phyloP scores from a whole-genome alignment of 2,113 vertebrate species.

The Dasypus novemcinctus region DNA sequence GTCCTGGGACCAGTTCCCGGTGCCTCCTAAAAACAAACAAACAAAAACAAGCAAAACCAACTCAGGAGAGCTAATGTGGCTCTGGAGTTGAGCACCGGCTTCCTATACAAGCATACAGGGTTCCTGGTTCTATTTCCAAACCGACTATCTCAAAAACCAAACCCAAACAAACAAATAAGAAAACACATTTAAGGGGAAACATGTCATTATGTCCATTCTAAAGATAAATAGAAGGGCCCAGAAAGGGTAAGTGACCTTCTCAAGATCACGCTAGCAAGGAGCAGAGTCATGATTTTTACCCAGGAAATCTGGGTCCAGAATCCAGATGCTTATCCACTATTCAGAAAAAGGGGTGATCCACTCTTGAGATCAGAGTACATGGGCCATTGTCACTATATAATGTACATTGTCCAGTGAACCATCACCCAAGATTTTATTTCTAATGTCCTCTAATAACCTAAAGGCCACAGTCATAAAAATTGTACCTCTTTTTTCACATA shows the following conservation, averaged over 20 bases:
- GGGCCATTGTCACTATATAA: background rate
- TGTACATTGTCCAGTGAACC: background rate
- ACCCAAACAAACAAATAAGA: too few species aligned
- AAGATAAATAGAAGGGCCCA: background rate
- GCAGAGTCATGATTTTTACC: background rate
- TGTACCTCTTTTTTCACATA: background rate
- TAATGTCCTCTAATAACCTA: background rate
- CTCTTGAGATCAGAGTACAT: background rate
- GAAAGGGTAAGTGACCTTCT: background rate
- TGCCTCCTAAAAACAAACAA: too few species aligned
- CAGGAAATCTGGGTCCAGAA: background rate
- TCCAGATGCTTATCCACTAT: background rate
- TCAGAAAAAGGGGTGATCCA: background rate
- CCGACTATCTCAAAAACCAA: too few species aligned
- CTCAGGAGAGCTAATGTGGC: too few species aligned
- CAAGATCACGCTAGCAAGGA: background rate
- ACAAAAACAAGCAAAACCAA: too few species aligned
- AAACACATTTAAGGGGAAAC: background rate
- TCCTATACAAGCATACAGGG: too few species aligned
- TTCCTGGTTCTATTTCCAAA: too few species aligned
- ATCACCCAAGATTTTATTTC: background rate
- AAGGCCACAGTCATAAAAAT: background rate
- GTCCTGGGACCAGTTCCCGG: too few species aligned
- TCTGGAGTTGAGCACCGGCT: too few species aligned
- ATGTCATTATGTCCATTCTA: background rate